Conservation (phyloP, 2,888 invertebrate genomes). For the Eupeodes latifasciatus region DNA sequence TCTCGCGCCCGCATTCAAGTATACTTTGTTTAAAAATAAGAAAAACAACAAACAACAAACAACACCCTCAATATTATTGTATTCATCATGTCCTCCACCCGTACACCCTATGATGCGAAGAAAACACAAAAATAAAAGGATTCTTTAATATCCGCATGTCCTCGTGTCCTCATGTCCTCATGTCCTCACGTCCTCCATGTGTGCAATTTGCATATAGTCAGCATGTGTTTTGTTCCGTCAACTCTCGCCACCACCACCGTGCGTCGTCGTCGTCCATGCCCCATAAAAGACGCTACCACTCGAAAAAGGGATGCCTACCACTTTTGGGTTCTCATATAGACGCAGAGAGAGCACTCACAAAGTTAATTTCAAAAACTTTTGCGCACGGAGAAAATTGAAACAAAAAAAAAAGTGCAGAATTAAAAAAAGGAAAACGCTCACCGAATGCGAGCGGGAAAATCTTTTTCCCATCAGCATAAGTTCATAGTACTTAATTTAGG, state of each 20-base stretch:
- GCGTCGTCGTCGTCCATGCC: slow-evolving; percentile 20
- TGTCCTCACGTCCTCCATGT: slow-evolving; percentile 44
- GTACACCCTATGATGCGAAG: slow-evolving; percentile 27
- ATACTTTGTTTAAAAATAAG: neutral
- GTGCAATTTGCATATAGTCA: slow-evolving; percentile 71
- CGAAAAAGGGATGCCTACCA: slow-evolving; percentile 53
- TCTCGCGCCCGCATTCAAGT: neutral
- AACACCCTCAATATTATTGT: slow-evolving; percentile 12
- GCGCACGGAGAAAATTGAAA: slow-evolving; percentile 60
- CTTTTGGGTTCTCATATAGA: slow-evolving; percentile 36
- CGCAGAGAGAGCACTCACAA: slow-evolving; percentile 59
- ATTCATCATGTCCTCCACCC: slow-evolving; percentile 1
- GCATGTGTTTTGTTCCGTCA: slow-evolving; percentile 59
- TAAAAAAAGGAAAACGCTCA: slow-evolving; percentile 26
- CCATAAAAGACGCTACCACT: slow-evolving; percentile 47
- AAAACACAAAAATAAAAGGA: slow-evolving; percentile 50
- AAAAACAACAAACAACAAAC: neutral
- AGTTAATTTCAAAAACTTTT: slow-evolving; percentile 60
- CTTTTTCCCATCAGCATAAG: slow-evolving; percentile 63
- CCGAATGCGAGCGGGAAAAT: slow-evolving; percentile 72
- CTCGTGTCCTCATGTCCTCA: slow-evolving; percentile 36
- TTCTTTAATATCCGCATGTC: slow-evolving; percentile 38
- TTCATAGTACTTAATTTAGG: slow-evolving; percentile 73
- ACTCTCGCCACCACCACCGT: neutral
- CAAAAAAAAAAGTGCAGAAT: neutral